Evolutionary conservation across 2,113 vertebrate genomes (phyloP).

Genomic region (Paradoxurus hermaphroditus): DNA sequence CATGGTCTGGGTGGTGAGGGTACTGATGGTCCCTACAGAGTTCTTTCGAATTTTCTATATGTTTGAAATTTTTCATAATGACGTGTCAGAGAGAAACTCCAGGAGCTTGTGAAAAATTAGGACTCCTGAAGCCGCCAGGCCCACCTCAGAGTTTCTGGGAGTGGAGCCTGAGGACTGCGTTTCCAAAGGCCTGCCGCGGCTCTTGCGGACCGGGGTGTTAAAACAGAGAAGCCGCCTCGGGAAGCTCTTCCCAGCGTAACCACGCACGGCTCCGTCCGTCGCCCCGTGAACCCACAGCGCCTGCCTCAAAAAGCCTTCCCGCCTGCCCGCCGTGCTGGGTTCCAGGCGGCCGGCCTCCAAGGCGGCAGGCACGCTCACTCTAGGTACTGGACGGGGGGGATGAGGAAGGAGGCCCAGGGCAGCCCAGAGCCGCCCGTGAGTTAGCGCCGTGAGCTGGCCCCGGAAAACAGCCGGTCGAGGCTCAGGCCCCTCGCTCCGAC

Average conservation of each 20-base stretch:
- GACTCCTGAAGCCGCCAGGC: background rate
- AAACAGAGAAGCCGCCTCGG: background rate
- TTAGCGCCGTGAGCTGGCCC: background rate
- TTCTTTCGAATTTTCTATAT: background rate
- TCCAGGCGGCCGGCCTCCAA: background rate
- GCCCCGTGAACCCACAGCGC: background rate
- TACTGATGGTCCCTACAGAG: background rate
- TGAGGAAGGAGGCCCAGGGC: background rate
- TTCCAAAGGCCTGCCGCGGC: background rate
- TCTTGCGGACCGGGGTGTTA: background rate
- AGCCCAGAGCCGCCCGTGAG: background rate
- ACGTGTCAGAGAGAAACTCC: background rate
- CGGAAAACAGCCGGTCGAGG: background rate
- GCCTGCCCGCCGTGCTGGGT: too few relatives aligned
- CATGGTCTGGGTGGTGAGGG: background rate
- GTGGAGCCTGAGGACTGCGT: background rate
- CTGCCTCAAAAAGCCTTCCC: background rate
- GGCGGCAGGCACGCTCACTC: rapidly evolving
- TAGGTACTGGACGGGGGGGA: too few relatives aligned
- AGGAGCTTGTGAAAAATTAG: background rate
- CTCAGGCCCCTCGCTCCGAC: background rate
- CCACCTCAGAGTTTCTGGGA: background rate
- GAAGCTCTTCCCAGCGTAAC: background rate
- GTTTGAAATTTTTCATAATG: background rate
- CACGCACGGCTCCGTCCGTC: background rate